Conservation (phyloP, 2,797 vertebrate genomes). For the Esox lucius region DNA sequence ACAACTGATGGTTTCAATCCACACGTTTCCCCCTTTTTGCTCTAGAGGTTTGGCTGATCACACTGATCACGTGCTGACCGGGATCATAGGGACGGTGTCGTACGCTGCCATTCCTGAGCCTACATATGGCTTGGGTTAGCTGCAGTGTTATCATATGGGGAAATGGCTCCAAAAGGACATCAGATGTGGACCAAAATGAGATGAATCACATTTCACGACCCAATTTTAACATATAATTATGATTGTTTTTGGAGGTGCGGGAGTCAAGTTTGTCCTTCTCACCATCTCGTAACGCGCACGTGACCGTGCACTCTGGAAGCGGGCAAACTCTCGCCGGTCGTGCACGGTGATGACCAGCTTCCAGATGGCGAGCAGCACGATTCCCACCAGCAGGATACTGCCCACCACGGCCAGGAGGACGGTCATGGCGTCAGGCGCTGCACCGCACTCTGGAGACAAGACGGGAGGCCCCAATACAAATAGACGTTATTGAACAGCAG, state of each 20-base stretch:
- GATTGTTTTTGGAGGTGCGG: not conserved
- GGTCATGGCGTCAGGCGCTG: slow-evolving; percentile 75
- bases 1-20: slow-evolving; percentile 33
- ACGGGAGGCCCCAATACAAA: not conserved
- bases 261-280: slow-evolving; percentile 36
- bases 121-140: not conserved
- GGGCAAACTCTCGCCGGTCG: slow-evolving; percentile 88
- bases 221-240: not conserved
- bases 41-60: not conserved
- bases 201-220: slow-evolving; percentile 5
- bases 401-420: slow-evolving; percentile 85
- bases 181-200: not conserved
- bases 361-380: slow-evolving; percentile 86
- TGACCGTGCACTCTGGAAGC: slow-evolving; percentile 91
- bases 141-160: not conserved
- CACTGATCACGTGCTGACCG: slow-evolving; percentile 17
- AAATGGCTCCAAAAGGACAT: not conserved
- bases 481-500: not conserved
- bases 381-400: slow-evolving; percentile 75
- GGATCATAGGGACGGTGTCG: slow-evolving; percentile 5
- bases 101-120: not conserved
- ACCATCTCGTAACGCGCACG: slow-evolving; percentile 96
- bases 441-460: slow-evolving; percentile 80
- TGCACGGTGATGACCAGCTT: slow-evolving; percentile 94
- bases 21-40: slow-evolving; percentile 22